These are phyloP conservation scores for Xestoiulus laeticollis DNA, from an alignment of 2,888 invertebrate genomes.

Conservation along the genomic window DNA sequence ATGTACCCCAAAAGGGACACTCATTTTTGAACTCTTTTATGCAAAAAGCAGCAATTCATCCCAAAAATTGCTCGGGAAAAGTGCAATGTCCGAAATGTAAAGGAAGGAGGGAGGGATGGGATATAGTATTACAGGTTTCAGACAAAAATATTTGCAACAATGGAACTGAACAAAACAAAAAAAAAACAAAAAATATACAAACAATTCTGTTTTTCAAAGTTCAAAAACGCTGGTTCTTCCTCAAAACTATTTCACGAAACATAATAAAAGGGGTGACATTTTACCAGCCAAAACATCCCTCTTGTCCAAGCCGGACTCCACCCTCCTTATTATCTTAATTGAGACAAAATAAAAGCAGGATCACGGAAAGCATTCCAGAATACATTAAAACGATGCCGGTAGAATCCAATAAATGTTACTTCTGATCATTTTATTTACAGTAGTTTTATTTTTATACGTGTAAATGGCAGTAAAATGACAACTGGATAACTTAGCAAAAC, in stretches of 20 bases:
- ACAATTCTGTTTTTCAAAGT: slow-evolving; percentile 2
- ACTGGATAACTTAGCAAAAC: too few species aligned
- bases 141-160: neutral
- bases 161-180: neutral
- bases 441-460: too few species aligned
- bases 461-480: too few species aligned
- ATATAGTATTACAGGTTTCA: slow-evolving; percentile 1
- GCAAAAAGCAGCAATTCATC: slow-evolving; percentile 11
- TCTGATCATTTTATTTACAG: too few species aligned
- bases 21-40: neutral
- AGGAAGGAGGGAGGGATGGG: neutral
- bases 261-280: neutral
- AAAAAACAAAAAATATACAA: neutral
- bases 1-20: neutral
- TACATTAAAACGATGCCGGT: too few species aligned
- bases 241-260: neutral
- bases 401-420: too few species aligned
- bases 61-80: neutral
- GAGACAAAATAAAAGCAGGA: too few species aligned
- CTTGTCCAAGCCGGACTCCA: neutral
- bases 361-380: too few species aligned
- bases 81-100: slow-evolving; percentile 26
- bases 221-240: slow-evolving; percentile 9
- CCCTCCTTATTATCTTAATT: neutral
- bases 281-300: neutral